Base-by-base conservation (phyloP, 2,797 vertebrate species). In the Scolopax bukidnonensis region DNA sequence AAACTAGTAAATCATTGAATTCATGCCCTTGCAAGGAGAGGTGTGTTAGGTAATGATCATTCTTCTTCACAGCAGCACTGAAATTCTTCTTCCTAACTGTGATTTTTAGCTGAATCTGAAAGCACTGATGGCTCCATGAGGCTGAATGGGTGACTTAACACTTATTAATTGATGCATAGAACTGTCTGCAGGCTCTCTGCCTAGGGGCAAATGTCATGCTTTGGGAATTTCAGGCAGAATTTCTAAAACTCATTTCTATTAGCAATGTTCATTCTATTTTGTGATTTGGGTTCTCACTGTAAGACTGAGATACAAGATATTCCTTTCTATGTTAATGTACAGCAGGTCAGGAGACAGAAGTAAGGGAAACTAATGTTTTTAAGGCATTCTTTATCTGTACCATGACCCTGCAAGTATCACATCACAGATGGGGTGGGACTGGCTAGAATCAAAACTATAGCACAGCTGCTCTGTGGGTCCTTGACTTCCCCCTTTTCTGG, bases 101-200 rank as follows among this genome's bases (percentile, higher is more conserved):
- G 77, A 79, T 68, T 95, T 95, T 93, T 57, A 74, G 68, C 45
- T 71, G 78, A 61, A 75, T 87, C n/a, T 85, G 36, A 36, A 36
- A 36, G 36, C 71, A 71, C 24, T 45, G 56, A 24, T 43, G 53
- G 56, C 19, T 41, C 21, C 11, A 3, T 19, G 50, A 77, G 43
- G 61, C 75, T 92, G 83, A 84, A 80, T 83, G 53, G 43, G 54
- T 90, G 86, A 93, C 57, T 94, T 92, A 68, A 50, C 75, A 84
- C 38, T 40, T 87, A 41, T 77, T 83, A 92, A 83, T 23, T 71
- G 88, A 73, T 56, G 41, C 53, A 80, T 14, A 87, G 88, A 93
- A 68, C 16, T 71, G 53, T 68, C 86, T 69, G 48, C 45, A 74
- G 81, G 65, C 60, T 93, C 38, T 90, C 78, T 92, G 84, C 88